Evolutionary conservation across 2,113 vertebrate species (phyloP), one percentile per base, ranked within the genome.

Genomic region (Lonchura striata): DNA sequence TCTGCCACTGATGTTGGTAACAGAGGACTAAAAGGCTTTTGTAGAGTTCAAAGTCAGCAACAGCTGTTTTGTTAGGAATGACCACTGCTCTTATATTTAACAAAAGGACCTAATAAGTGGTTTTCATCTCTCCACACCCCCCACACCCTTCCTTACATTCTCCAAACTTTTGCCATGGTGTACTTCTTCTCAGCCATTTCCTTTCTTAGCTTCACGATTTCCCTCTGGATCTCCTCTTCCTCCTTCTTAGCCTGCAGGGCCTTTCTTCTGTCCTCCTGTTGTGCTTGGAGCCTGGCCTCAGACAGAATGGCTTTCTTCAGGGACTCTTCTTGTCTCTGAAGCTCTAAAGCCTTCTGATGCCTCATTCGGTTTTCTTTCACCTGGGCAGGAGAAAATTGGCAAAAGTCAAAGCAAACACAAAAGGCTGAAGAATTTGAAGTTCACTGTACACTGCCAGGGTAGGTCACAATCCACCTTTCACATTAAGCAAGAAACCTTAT

Each of bases 361-460:
- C 57, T 98, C 24, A 97, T 68, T 52, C 98, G 98, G 91, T 98
- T 99, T 98, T 99, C 99, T 90, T 98, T 98, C 61, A 99, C 99
- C 99, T 99, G 80, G 37, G 61, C 84, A 87, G 53, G 31, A 82
- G 63, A 57, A 95, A 83, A 66, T 68, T 3, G 20, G 65, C 12
- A 76, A 56, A 92, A 72, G 31, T 85, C 39, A 95, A 91, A 88
- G 86, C 49, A 77, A 47, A n/a, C 7, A 14, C 20, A 83, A 66
- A 78, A 86, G 74, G 88, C 24, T 79, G 68, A 88, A 69, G 57
- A 56, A 83, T 66, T 6, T 92, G 57, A 75, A 63, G 41, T 35
- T 92, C 24, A 33, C 4, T 52, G 31, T 65, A 52, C 27, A 13
- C 46, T 61, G 79, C 65, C 35, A 64, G 23, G 35, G 39, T 60